Conservation (phyloP, 2,113 vertebrate genomes). For the Typhlomys cinereus region DNA sequence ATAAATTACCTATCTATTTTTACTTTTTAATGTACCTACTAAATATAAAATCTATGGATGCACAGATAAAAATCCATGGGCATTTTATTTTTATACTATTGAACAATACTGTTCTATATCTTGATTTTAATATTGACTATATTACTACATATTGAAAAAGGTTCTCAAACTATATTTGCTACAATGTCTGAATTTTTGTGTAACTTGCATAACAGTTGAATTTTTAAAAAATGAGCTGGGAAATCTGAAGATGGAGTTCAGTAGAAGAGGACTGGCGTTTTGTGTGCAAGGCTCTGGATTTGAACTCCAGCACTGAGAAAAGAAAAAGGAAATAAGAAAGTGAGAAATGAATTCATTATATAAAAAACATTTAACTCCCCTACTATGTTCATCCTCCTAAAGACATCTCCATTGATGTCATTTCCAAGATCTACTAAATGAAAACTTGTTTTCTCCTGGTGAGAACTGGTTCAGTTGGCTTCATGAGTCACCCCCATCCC, state of each 20-base stretch:
- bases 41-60: neutral
- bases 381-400: neutral
- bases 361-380: neutral
- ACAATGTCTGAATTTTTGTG: neutral
- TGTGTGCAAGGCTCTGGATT: neutral
- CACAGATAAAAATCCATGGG: neutral
- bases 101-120: neutral
- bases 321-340: neutral
- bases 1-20: neutral
- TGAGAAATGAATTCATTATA: neutral
- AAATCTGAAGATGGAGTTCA: neutral
- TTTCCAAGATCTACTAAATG: neutral
- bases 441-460: neutral
- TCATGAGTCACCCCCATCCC: neutral
- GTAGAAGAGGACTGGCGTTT: neutral
- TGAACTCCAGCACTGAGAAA: neutral
- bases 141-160: neutral
- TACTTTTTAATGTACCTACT: slow-evolving; percentile 5
- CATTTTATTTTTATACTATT: neutral
- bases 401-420: neutral
- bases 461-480: neutral
- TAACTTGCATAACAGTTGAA: neutral
- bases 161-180: neutral
- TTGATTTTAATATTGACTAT: neutral
- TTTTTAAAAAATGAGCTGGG: neutral